Conservation (phyloP, 2,797 vertebrate species). For the Sebastes hubbsi region DNA sequence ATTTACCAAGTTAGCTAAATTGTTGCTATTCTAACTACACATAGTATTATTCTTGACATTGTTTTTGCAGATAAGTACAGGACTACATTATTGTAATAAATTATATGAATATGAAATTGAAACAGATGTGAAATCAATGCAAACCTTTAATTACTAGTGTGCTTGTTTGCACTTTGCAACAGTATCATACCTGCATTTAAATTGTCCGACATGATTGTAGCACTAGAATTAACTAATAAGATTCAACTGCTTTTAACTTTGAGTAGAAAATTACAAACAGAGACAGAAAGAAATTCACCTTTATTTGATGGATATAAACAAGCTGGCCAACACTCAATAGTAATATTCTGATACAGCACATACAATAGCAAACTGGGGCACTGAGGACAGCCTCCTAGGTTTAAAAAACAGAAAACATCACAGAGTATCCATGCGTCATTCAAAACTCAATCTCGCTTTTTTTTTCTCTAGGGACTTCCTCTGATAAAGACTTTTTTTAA, state of each 20-base stretch:
- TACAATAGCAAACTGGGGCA: conserved; percentile 84
- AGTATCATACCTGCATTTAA: neutral
- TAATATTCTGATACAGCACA: conserved; percentile 93
- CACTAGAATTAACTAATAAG: neutral
- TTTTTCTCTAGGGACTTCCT: conserved; percentile 58
- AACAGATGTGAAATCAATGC: neutral
- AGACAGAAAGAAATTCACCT: conserved; percentile 93
- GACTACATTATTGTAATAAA: neutral
- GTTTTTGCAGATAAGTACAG: neutral
- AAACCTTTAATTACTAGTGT: neutral
- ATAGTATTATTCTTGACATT: neutral
- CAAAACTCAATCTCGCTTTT: conserved; percentile 58
- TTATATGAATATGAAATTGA: neutral
- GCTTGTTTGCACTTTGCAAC: neutral
- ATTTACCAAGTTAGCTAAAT: neutral
- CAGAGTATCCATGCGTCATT: conserved; percentile 82
- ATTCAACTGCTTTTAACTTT: neutral
- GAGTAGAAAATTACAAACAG: conserved; percentile 32
- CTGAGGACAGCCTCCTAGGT: conserved; percentile 77
- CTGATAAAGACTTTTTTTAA: conserved; percentile 57
- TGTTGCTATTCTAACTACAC: neutral
- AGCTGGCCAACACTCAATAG: conserved; percentile 94
- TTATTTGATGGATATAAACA: conserved; percentile 99
- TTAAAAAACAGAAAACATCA: conserved; percentile 78
- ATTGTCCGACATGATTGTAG: neutral